Base-by-base conservation (phyloP, 2,113 vertebrate genomes). In the Balaeniceps rex region DNA sequence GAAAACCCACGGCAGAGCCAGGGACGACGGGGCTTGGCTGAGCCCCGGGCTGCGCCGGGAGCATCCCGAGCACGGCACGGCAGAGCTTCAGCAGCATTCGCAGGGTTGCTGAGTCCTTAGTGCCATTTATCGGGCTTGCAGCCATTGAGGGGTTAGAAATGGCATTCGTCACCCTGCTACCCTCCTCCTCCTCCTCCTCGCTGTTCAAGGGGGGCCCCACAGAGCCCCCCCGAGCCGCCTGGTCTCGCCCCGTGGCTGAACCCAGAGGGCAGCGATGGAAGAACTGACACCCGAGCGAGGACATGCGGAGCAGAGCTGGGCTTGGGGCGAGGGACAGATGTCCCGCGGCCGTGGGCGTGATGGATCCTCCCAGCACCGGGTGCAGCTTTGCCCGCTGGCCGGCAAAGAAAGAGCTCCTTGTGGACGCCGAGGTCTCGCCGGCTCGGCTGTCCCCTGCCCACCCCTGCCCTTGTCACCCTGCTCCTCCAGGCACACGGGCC, bases 11-110 rank as follows among this genome's bases (percentile, higher is more conserved):
- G 6, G 0, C 22, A 66, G 70, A 68, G 5, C 29, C 40, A 2
- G n/a, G 71, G n/a, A 5, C 6, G 4, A 10, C 0, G 3, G 16
- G 40, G n/a, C 4, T 76, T 9, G 25, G 21, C 19, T 0, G 11
- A 70, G 42, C 60, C 54, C 26, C 34, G 7, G 23, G 19, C n/a
- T 4, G 6, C 72, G 29, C 68, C 4, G 42, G 78, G 47, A 79
- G 33, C 36, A 28, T 19, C 64, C 70, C 1, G 1, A 74, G 38
- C 3, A 0, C 1, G 11, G 61, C 68, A 34, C 4, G 4, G 49
- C 44, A 8, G 63, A 47, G 70, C 68, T 68, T 16, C 34, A 7
- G 77, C 38, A 4, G 61, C 4, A 0, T 4, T 25, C 6, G 1
- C 5, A 6, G 61, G 46, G 47, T 6, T 14, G 10, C 18, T 0